Conservation (phyloP, 2,888 invertebrate genomes). For the Empis livida region DNA sequence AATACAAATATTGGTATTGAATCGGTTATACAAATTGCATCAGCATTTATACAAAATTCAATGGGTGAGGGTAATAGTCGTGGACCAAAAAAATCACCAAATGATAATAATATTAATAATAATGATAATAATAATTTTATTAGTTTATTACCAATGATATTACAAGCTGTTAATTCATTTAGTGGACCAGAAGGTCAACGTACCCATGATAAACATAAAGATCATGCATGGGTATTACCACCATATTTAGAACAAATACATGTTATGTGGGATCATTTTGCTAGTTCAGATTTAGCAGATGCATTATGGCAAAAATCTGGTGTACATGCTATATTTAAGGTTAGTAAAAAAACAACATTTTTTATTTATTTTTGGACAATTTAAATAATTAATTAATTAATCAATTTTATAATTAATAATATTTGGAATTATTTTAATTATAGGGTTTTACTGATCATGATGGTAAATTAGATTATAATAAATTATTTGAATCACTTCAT, state of each 20-base stretch:
- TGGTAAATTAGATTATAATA: constrained; percentile 57
- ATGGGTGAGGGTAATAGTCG: too few species aligned
- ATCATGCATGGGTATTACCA: constrained; percentile 58
- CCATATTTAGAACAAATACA: constrained; percentile 56
- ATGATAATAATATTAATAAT: constrained; percentile 8
- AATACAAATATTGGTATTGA: constrained; percentile 41
- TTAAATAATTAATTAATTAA: not conserved
- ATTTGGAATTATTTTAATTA: too few species aligned
- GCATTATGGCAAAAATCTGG: constrained; percentile 62
- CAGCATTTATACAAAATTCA: constrained; percentile 36
- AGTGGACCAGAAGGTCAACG: constrained; percentile 47
- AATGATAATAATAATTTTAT: constrained; percentile 29
- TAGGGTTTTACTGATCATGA: constrained; percentile 50
- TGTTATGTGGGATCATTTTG: constrained; percentile 64
- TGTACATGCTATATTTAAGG: constrained; percentile 51
- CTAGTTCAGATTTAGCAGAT: constrained; percentile 64
- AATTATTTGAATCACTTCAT: constrained; percentile 63
- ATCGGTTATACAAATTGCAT: constrained; percentile 42
- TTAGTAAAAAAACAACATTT: constrained; percentile 19
- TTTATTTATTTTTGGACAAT: not conserved
- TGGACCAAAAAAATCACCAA: constrained; percentile 6
- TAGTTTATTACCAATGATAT: constrained; percentile 51
- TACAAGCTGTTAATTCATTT: constrained; percentile 50
- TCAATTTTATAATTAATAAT: too few species aligned
- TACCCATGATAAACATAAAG: constrained; percentile 49